Evolutionary conservation across 2,113 vertebrate species (phyloP), one percentile per base, ranked within the genome.

Genomic region (Hiodon alosoides): DNA sequence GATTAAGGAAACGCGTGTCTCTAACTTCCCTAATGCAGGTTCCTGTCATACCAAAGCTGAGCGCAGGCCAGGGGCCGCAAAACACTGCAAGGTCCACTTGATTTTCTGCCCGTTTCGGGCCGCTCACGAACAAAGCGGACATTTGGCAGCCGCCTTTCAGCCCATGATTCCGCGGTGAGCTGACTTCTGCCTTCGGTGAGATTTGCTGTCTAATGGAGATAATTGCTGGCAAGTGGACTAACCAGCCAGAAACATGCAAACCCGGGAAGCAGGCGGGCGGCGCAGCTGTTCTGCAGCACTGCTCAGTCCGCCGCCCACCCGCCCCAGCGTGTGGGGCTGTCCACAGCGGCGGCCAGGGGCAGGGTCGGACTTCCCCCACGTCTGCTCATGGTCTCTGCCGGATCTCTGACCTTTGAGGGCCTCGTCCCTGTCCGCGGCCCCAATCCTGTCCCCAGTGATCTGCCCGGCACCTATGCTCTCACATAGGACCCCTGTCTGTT

Each of bases 221-320:
- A 73, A 77, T 58, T 67, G 70, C 69, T 14, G 46, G 46, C 11
- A 64, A 53, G 48, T 8, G 7, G 50, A 67, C 7, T 53, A 68
- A 68, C 55, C 76, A 72, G 61, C 70, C 58, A 8, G 76, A 77
- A 61, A 67, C 48, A 72, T 68, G 55, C 2, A 58, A 59, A 54
- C 13, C 13, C 11, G 11, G 67, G 74, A 4, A 51, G 48, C 68
- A 57, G 13, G 14, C 50, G 14, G 13, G 14, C 50, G 14, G 2
- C 9, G 17, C 71, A 72, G 48, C 59, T 52, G 64, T 47, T 31
- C 31, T 7, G 17, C 64, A 47, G 48, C 59, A 9, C 48, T n/a
- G 71, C 47, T 9, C 2, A 48, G 58, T n/a, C 58, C 9, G 64
- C 11, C 10, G 31, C 4, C 67, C 52, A 10, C n/a, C 67, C 51